These are phyloP conservation scores for Entomobrya multifasciata DNA, from an alignment of 2,888 invertebrate species.

Conservation along the genomic window DNA sequence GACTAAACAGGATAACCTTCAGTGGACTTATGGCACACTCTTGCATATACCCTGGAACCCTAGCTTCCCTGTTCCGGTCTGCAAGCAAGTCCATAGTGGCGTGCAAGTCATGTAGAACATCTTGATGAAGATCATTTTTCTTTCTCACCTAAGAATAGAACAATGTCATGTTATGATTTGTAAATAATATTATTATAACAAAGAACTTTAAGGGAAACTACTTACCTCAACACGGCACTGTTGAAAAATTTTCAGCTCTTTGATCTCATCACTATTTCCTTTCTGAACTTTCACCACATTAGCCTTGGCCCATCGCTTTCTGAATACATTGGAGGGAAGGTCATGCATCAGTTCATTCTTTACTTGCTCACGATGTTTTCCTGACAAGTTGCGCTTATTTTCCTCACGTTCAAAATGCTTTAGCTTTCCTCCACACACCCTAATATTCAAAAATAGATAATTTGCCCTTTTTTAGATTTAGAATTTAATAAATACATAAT, in stretches of 20 bases:
- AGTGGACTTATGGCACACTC: background rate
- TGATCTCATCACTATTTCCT: conserved; percentile 11
- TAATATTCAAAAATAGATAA: too few relatives aligned
- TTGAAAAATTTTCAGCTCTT: background rate
- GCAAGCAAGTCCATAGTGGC: background rate
- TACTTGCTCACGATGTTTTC: background rate
- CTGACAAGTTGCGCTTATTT: background rate
- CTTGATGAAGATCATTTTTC: background rate
- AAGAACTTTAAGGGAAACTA: too few relatives aligned
- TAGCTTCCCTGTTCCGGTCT: background rate
- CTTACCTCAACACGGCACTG: background rate
- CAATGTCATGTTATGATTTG: too few relatives aligned
- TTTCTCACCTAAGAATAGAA: background rate
- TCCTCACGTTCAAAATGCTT: background rate
- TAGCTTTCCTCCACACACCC: too few relatives aligned
- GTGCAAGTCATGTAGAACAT: background rate
- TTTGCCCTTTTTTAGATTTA: too few relatives aligned
- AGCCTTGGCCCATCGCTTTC: background rate
- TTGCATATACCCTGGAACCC: background rate
- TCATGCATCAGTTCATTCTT: background rate
- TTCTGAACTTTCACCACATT: background rate
- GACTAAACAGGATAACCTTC: background rate
- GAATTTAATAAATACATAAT: too few relatives aligned
- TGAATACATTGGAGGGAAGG: background rate
- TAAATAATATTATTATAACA: too few relatives aligned